phyloP scores from a whole-genome alignment of 2,113 vertebrate genomes.

The Oncorhynchus nerka region DNA sequence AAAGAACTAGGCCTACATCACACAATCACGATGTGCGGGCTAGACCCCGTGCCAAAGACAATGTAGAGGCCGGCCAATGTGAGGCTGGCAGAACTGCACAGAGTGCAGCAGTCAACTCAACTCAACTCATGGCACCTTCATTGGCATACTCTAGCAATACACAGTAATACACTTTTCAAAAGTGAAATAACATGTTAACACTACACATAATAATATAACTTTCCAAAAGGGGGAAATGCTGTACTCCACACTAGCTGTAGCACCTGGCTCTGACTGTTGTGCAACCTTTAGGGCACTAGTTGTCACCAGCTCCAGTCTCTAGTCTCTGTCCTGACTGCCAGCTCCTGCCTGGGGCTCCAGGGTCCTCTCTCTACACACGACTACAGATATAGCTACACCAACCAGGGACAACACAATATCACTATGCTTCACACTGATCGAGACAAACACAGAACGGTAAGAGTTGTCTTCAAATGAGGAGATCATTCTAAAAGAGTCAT shows the following conservation, averaged over 20 bases:
- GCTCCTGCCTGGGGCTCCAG: constrained; percentile 51
- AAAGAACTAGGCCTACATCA: constrained; percentile 18
- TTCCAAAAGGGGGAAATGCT: constrained; percentile 18
- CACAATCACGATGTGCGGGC: constrained; percentile 31
- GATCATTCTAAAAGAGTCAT: no score
- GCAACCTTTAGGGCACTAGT: constrained; percentile 36
- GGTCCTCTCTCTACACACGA: constrained; percentile 43
- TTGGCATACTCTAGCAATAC: not conserved
- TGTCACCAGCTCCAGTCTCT: constrained; percentile 43
- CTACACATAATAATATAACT: not conserved
- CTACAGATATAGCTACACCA: constrained; percentile 10
- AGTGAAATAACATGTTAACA: not conserved
- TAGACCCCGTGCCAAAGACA: constrained; percentile 25
- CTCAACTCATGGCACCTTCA: not conserved
- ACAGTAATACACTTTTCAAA: not conserved
- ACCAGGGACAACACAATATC: constrained; percentile 31
- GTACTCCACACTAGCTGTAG: constrained; percentile 23
- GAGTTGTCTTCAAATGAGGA: no score
- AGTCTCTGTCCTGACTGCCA: constrained; percentile 27
- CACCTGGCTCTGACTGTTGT: constrained; percentile 2
- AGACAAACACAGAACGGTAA: constrained; percentile 14
- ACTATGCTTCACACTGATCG: constrained; percentile 40
- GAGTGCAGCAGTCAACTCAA: constrained; percentile 3
- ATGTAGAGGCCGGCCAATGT: constrained; percentile 19
- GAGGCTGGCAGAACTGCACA: constrained; percentile 20